Evolutionary conservation across 2,888 invertebrate genomes (phyloP).

Genomic region (Ectemnius cavifrons): DNA sequence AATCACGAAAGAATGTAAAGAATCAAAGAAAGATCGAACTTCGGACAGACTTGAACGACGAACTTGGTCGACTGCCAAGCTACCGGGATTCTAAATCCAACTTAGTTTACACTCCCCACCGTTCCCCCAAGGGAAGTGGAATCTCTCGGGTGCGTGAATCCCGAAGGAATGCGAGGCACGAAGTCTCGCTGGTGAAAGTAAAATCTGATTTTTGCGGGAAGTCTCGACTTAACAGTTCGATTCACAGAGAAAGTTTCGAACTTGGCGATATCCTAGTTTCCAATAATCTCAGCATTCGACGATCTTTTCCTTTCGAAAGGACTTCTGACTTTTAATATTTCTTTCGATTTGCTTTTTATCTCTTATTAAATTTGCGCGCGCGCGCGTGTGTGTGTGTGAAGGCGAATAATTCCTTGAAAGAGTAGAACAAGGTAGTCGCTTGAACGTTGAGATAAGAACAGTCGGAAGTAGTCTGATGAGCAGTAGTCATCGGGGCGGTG

Average conservation of each 20-base stretch:
- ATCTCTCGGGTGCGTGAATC: too few relatives aligned
- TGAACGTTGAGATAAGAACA: not conserved
- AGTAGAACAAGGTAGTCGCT: not conserved
- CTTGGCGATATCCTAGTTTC: too few relatives aligned
- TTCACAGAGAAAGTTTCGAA: not conserved
- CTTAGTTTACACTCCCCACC: not conserved
- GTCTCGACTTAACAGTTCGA: not conserved
- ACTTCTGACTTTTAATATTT: too few relatives aligned
- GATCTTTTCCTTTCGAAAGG: too few relatives aligned
- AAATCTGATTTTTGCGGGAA: conserved; percentile 8
- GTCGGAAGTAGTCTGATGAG: not conserved
- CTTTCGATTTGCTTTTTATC: too few relatives aligned
- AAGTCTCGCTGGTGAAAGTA: conserved; percentile 1
- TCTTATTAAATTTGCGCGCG: too few relatives aligned
- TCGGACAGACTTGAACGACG: not conserved
- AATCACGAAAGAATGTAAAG: too few relatives aligned
- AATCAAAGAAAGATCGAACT: conserved; percentile 3
- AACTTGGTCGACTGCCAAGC: conserved; percentile 26
- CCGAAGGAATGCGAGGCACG: not conserved
- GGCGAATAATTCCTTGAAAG: too few relatives aligned
- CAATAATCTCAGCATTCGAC: too few relatives aligned
- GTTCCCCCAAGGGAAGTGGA: too few relatives aligned
- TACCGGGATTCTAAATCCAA: conserved; percentile 7
- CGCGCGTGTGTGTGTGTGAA: too few relatives aligned
- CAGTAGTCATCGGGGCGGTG: not conserved